Evolutionary conservation across 2,888 invertebrate genomes (phyloP).

Genomic region (Pecten maximus): DNA sequence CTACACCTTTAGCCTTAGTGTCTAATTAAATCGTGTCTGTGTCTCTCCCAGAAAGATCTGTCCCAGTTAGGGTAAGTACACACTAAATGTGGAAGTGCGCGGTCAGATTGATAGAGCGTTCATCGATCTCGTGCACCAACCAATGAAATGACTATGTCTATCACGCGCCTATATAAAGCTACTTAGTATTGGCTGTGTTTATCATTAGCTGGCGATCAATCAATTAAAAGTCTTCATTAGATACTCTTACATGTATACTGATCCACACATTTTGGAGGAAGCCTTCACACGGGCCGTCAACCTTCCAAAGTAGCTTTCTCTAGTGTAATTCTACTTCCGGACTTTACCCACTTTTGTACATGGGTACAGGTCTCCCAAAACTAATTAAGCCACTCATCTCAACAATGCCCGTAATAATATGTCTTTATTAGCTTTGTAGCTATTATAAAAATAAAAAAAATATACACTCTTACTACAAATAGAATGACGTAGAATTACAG

Average conservation of each 20-base stretch:
- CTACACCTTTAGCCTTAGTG: background rate
- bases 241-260: background rate
- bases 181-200: background rate
- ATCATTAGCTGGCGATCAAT: slow-evolving; percentile 30
- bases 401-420: too few relatives aligned
- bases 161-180: background rate
- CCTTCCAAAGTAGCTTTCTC: background rate
- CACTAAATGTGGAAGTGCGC: background rate
- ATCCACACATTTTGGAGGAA: background rate
- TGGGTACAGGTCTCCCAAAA: too few relatives aligned
- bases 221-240: background rate
- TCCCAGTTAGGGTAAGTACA: background rate
- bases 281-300: background rate
- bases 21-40: background rate
- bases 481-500: too few relatives aligned
- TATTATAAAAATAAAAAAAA: too few relatives aligned
- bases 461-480: too few relatives aligned
- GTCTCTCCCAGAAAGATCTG: background rate
- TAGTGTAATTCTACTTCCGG: slow-evolving; percentile 13
- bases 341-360: too few relatives aligned
- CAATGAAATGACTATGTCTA: slow-evolving; percentile 13
- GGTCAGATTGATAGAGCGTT: background rate
- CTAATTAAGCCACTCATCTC: too few relatives aligned
- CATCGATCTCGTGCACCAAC: background rate
- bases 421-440: too few relatives aligned